Base-by-base conservation (phyloP, 2,797 vertebrate species). In the Xiphorhynchus erythropygius region DNA sequence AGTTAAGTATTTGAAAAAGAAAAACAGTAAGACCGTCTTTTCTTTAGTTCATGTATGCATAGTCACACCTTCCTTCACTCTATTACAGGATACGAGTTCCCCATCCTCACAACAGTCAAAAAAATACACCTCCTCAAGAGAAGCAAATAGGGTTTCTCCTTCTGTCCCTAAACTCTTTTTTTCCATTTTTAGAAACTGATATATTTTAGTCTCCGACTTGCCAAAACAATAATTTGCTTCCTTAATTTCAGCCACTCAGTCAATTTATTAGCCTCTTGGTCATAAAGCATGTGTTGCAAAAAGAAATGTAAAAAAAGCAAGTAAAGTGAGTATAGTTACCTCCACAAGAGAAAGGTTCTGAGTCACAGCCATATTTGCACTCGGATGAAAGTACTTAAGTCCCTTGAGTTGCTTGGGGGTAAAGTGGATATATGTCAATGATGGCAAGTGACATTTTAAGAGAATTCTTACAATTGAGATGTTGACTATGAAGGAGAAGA, bases 401-500 rank as follows among this genome's bases (percentile, higher is more conserved):
- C 21, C 32, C 13, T 32, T 41, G 27, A 84, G 50, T 35, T 65
- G 32, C 18, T 28, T 24, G 10, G n/a, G 82, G 30, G 22, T 47
- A 57, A 76, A 76, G 44, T 33, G 28, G 30, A 50, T 35, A 19
- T 11, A 37, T 62, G 25, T 60, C 22, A 79, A n/a, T 11, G 23
- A 83, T 27, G 9, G 46, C 19, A 88, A 91, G 62, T 35, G 81
- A 47, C 24, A n/a, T 69, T 88, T 84, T 24, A 82, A 88, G 33
- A 64, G 41, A 78, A 76, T 64, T 77, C 47, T 27, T 57, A 7
- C 50, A 87, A 69, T 2, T 64, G 64, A 59, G 25, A 63, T 32
- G 6, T 23, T 62, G 32, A 57, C 3, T 25, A 24, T 23, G 39
- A 87, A 81, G 67, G 15, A 84, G n/a, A 73, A 57, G 46, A 65